Conservation (phyloP, 2,113 vertebrate genomes). For the Centropristis striata region DNA sequence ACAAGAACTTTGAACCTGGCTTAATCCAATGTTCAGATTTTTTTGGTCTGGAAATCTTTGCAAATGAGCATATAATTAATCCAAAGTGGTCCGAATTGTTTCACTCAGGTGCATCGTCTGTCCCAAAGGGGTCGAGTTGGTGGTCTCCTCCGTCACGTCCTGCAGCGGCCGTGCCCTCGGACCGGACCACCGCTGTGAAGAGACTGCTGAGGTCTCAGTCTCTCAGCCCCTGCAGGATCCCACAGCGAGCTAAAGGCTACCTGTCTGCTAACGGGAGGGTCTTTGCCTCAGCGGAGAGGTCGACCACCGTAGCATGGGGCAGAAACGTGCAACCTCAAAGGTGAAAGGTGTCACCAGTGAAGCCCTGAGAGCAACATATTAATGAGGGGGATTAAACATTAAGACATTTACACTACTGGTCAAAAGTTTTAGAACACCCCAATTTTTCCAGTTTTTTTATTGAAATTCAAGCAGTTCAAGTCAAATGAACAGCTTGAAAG, state of each 20-base stretch:
- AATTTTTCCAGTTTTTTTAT: too few species aligned
- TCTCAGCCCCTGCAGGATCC: constrained; percentile 73
- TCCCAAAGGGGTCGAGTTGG: not conserved
- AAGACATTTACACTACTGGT: too few species aligned
- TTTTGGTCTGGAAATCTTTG: too few species aligned
- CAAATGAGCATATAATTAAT: not conserved
- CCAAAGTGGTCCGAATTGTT: not conserved
- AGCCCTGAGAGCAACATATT: not conserved
- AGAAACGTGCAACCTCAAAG: constrained; percentile 33
- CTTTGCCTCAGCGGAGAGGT: constrained; percentile 68
- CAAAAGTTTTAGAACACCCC: too few species aligned
- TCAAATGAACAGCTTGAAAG: too few species aligned
- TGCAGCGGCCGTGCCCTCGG: not conserved
- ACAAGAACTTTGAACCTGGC: too few species aligned
- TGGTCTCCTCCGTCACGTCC: constrained; percentile 33
- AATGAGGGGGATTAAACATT: not conserved
- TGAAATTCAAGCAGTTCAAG: too few species aligned
- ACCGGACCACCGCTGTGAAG: constrained; percentile 26
- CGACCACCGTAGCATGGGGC: constrained; percentile 43
- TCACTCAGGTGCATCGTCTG: constrained; percentile 41
- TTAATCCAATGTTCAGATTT: too few species aligned
- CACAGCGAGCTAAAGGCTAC: constrained; percentile 53
- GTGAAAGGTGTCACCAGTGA: constrained; percentile 29
- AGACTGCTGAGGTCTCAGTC: constrained; percentile 74
- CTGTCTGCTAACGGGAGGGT: constrained; percentile 51